A percentile compares a stretch with the other conserved stretches of the same genome.
Evolutionary conservation across 2,888 invertebrate species (phyloP).

Genomic region (Drosophila macrospina): DNA sequence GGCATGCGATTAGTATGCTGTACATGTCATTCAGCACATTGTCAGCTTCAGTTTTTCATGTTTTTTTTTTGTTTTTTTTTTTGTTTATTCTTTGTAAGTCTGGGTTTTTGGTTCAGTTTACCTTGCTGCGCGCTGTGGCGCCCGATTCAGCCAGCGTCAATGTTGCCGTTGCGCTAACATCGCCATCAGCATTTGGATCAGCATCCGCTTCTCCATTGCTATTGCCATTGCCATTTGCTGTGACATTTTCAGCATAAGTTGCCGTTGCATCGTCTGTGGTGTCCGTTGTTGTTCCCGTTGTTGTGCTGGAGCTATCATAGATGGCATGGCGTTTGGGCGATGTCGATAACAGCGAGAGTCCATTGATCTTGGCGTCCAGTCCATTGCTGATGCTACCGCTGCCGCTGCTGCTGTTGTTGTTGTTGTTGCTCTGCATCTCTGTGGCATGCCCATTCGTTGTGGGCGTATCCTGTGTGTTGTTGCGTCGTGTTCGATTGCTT

Average conservation of each 20-base stretch:
- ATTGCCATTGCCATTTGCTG: slow-evolving; percentile 31
- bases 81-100: too few relatives aligned
- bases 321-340: slow-evolving; percentile 74
- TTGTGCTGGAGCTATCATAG: slow-evolving; percentile 55
- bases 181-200: slow-evolving; percentile 19
- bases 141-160: slow-evolving; percentile 55
- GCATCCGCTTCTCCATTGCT: slow-evolving; percentile 9
- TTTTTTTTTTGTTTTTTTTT: background rate
- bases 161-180: slow-evolving; percentile 59
- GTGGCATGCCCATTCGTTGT: slow-evolving; percentile 48
- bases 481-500: slow-evolving; percentile 67
- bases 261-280: slow-evolving; percentile 62
- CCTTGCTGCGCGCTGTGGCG: slow-evolving; percentile 55
- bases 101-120: slow-evolving; percentile 46
- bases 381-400: slow-evolving; percentile 57
- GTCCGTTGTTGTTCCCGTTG: slow-evolving; percentile 42
- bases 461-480: slow-evolving; percentile 19
- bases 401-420: slow-evolving; percentile 47
- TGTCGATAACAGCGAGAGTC: slow-evolving; percentile 61
- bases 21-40: slow-evolving; percentile 8
- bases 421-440: slow-evolving; percentile 38
- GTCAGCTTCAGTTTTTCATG: background rate
- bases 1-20: slow-evolving; percentile 55
- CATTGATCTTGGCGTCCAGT: slow-evolving; percentile 69
- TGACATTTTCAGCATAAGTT: slow-evolving; percentile 4